Evolutionary conservation across 2,888 invertebrate species (phyloP), one percentile per base, ranked within the genome.

Genomic region (Lapara coniferarum): DNA sequence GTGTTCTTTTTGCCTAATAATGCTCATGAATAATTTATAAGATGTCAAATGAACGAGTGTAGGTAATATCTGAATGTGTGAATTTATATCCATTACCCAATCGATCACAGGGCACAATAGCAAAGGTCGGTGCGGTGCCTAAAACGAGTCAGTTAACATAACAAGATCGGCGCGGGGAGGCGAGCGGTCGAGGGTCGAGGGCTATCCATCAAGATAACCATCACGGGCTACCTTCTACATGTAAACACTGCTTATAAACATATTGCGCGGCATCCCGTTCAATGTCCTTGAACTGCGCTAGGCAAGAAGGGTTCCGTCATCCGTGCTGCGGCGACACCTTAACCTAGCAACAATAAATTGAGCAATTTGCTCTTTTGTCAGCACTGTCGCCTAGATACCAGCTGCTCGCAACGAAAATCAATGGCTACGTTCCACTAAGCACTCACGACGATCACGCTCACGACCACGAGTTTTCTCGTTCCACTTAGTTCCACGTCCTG

Each of bases 241-340:
- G 80, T 79, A 78, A 79, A 81, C 80, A 78, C 75, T 74, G 71
- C 80, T 78, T 80, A 78, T 80, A 77, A 82, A 83, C 84, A 82
- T 83, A 84, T 81, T 81, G 81, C 70, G 70, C 44, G 72, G 74
- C 72, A 72, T 70, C 68, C 68, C 66, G 67, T 10, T 12, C 19
- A 46, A 63, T 8, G 53, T 37, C 69, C 57, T 12, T 55, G 37
- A 19, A 10, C 44, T 37, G 44, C 19, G 10, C 44, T 44, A 46
- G 55, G 56, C 19, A 5, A 10, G n/a, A 30, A 30, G 30, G 66
- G 52, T 53, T 25, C 52, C n/a, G n/a, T n/a, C n/a, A n/a, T n/a
- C n/a, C 66, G 66, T 4, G 37, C 8, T 37, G 37, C 37, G 37
- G 5, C 37, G 5, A 37, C 0, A 37, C 37, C 4, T 37, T 8